These are phyloP conservation scores for Turdus rufiventris DNA, from an alignment of 2,113 vertebrate species.

Conservation along the genomic window DNA sequence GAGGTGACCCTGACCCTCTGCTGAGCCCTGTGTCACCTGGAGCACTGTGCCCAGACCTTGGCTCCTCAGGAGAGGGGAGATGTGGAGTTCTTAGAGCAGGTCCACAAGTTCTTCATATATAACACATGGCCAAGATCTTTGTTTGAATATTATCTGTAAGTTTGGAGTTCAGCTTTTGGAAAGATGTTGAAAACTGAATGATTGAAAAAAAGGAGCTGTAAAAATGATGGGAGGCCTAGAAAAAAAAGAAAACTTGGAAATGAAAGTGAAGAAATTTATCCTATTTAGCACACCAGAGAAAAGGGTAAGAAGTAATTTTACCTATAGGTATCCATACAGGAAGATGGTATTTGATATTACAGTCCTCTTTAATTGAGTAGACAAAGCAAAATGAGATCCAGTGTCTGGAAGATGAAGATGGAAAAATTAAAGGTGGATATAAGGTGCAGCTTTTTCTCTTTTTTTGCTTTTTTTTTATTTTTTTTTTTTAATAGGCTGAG, in stretches of 20 bases:
- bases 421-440: slow-evolving; percentile 40
- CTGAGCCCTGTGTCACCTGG: not conserved
- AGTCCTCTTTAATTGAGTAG: slow-evolving; percentile 35
- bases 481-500: not conserved
- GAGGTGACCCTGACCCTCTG: not conserved
- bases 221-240: not conserved
- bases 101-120: not conserved
- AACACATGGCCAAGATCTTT: not conserved
- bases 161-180: not conserved
- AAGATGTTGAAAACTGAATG: not conserved
- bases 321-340: not conserved
- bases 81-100: not conserved
- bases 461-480: not conserved
- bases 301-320: slow-evolving; percentile 40
- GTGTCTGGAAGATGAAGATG: not conserved
- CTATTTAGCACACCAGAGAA: not conserved
- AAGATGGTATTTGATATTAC: slow-evolving; percentile 30
- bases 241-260: not conserved
- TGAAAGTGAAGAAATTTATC: not conserved
- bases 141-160: not conserved
- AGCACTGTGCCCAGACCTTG: not conserved
- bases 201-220: not conserved
- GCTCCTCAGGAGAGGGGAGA: not conserved
- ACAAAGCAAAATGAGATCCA: slow-evolving; percentile 35
- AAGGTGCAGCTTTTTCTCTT: not conserved